Conservation (phyloP, 2,797 vertebrate species). For the Sus cebifrons region DNA sequence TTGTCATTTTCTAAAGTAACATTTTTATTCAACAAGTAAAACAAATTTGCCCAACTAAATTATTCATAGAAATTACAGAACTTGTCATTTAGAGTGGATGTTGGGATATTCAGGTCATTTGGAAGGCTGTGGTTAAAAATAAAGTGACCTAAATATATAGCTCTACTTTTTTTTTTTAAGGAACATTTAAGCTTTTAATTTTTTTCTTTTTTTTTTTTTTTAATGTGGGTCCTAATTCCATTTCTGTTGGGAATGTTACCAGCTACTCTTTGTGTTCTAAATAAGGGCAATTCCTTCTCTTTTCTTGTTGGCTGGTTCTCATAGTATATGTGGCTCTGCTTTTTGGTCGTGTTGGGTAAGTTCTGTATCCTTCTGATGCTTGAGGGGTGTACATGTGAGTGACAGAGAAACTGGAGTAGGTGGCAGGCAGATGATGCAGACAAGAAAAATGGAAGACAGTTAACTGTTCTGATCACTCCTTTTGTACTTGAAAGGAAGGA, state of each 20-base stretch:
- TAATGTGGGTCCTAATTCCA: slow-evolving; percentile 79
- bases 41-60: slow-evolving; percentile 80
- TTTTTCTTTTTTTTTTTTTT: slow-evolving; percentile 78
- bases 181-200: slow-evolving; percentile 80
- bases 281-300: slow-evolving; percentile 60
- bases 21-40: slow-evolving; percentile 81
- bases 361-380: neutral
- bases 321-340: neutral
- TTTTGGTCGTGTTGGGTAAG: neutral
- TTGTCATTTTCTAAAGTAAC: slow-evolving; percentile 80
- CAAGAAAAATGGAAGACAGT: slow-evolving; percentile 54
- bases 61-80: slow-evolving; percentile 84
- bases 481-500: slow-evolving; percentile 67
- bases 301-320: neutral
- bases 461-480: slow-evolving; percentile 67
- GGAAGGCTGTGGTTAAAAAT: slow-evolving; percentile 85
- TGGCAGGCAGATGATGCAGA: slow-evolving; percentile 3
- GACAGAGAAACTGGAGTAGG: slow-evolving; percentile 21
- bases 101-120: slow-evolving; percentile 86
- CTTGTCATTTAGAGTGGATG: slow-evolving; percentile 84
- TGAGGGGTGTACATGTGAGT: neutral
- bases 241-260: slow-evolving; percentile 69
- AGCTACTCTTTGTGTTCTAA: slow-evolving; percentile 69
- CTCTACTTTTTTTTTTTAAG: slow-evolving; percentile 80
- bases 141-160: slow-evolving; percentile 86